Evolutionary conservation across 1,140 invertebrate genomes (phyloP).

Genomic region (Pollicipes pollicipes): DNA sequence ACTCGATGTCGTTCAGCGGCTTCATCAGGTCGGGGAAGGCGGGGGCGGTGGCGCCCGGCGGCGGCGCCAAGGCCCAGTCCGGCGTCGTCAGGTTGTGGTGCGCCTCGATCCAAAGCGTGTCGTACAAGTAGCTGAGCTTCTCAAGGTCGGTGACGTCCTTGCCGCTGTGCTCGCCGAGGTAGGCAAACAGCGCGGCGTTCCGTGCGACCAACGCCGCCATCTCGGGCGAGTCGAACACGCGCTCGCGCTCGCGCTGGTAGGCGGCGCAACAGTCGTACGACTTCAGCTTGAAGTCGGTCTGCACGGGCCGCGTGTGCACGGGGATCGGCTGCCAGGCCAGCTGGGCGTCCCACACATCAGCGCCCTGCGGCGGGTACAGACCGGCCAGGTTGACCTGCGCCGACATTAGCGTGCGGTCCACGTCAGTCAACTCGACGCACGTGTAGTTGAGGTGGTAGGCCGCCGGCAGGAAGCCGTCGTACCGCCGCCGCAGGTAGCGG

Average conservation of each 20-base stretch:
- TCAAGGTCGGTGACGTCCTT: conserved; percentile 3
- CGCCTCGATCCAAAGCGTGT: conserved; percentile 12
- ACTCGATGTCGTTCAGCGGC: too few species aligned
- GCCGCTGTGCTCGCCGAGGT: conserved; percentile 8
- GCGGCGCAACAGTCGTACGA: conserved; percentile 9
- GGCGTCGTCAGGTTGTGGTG: too few species aligned
- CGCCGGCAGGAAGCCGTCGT: conserved; percentile 3
- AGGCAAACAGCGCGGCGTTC: conserved; percentile 9
- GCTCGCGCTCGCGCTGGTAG: background rate
- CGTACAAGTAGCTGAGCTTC: conserved; percentile 8
- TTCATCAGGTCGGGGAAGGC: too few species aligned
- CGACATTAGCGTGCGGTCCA: too few species aligned
- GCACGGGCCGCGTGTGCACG: too few species aligned
- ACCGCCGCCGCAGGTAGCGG: conserved; percentile 9
- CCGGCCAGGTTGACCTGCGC: too few species aligned
- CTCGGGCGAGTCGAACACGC: conserved; percentile 5
- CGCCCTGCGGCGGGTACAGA: conserved; percentile 27
- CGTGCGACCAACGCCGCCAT: conserved; percentile 9
- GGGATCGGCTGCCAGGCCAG: conserved; percentile 12
- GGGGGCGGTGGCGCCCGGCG: too few species aligned
- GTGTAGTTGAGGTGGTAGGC: conserved; percentile 20
- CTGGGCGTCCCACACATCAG: conserved; percentile 26
- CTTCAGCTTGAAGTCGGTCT: conserved; percentile 11
- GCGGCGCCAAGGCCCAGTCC: too few species aligned
- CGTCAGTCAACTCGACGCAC: conserved; percentile 24